Base-by-base conservation (phyloP, 2,888 invertebrate genomes). In the Thymelicus lineola region DNA sequence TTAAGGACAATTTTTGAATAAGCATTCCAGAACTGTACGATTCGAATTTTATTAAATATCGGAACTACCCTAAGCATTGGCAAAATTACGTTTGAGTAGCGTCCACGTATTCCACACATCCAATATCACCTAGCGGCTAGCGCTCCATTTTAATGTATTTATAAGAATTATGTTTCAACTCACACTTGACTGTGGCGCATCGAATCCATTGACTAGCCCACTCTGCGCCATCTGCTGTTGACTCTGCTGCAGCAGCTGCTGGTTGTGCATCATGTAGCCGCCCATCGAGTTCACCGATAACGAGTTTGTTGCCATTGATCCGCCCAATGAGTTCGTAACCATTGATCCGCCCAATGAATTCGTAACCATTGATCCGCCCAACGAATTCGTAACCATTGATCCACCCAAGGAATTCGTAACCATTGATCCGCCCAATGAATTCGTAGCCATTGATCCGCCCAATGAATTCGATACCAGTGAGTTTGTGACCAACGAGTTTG, bases 121-220 rank as follows among this genome's bases (percentile, higher is more conserved):
- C n/a, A n/a, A n/a, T n/a, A n/a, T n/a, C n/a, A n/a, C n/a, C n/a
- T n/a, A n/a, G n/a, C n/a, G n/a, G n/a, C 5, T 28, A 28, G 28
- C 28, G 28, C 28, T 28, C 28, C 4, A 1, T 28, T 28, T 28
- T 28, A 28, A 28, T 28, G 28, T 28, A 20, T 1, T 2, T 20
- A 28, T 28, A 28, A 28, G 28, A 28, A 28, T 5, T 28, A 28
- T 5, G 3, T 20, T 20, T 28, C 28, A 50, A 86, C 90, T 90
- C 63, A 93, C 92, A 74, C 84, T 82, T 72, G 85, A 75, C 67
- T 90, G 91, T 77, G 84, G 77, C 67, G 85, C 71, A 75, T 93
- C 93, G 76, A 86, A 93, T 69, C 92, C 93, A 72, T 93, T 93
- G 63, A 86, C 86, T 50, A 91, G 83, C 17, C 81, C 84, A 45